These are phyloP conservation scores for Ariolimax columbianus DNA, from an alignment of 2,888 invertebrate species.

Conservation along the genomic window DNA sequence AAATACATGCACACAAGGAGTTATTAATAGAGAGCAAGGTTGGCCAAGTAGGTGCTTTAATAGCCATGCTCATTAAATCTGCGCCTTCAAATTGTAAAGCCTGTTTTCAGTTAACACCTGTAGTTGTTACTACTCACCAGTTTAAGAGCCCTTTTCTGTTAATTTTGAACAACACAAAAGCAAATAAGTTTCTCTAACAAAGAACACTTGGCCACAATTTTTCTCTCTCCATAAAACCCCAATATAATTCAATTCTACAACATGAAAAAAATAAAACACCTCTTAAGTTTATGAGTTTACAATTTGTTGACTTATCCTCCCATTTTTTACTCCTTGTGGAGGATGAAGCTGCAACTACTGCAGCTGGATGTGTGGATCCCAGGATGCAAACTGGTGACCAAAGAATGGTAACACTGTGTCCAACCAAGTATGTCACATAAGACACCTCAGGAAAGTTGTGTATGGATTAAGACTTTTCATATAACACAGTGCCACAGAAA, in stretches of 20 bases:
- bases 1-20: slow-evolving; percentile 1
- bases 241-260: background rate
- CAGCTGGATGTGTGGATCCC: background rate
- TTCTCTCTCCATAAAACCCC: background rate
- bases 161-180: slow-evolving; percentile 42
- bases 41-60: background rate
- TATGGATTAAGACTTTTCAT: background rate
- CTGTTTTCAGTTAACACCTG: slow-evolving; percentile 13
- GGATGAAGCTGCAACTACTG: background rate
- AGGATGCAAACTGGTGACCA: background rate
- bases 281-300: background rate
- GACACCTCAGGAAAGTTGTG: background rate
- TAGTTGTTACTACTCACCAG: slow-evolving; percentile 35
- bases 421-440: background rate
- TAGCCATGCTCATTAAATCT: slow-evolving; percentile 6
- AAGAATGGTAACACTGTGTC: too few species aligned
- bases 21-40: slow-evolving; percentile 5
- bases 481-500: background rate
- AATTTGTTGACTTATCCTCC: background rate
- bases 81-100: slow-evolving; percentile 2
- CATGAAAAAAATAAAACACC: background rate
- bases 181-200: slow-evolving; percentile 27
- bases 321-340: background rate
- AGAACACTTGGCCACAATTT: background rate
- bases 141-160: slow-evolving; percentile 49